Evolutionary conservation across 2,888 invertebrate genomes (phyloP), one percentile per base, ranked within the genome.

Genomic region (Aplocera efformata): DNA sequence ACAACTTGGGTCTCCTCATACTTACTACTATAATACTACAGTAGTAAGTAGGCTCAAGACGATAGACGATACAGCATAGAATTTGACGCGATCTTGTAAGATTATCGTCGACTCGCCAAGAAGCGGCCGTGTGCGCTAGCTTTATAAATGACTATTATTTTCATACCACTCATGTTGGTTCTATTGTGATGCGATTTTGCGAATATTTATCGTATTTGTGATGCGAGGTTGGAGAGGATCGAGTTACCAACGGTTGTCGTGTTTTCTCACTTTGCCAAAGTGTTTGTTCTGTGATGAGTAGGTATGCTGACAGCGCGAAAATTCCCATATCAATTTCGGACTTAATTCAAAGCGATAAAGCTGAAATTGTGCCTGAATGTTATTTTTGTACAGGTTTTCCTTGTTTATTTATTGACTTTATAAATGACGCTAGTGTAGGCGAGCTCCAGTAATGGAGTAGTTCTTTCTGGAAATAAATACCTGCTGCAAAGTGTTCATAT

Each of bases 191-290:
- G 11, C 10, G 32, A 32, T 13, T 32, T 25, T 13, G 25, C 25
- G 33, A 33, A 34, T 40, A 34, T 34, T 30, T 27, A 35, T 32
- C 21, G 31, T 40, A 29, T 13, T 28, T 22, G 24, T 13, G 41
- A 31, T 10, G 31, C 31, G 34, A 35, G 7, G 37, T 31, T 10
- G 20, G 5, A 17, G 13, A 17, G 5, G 32, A 32, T 40, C 34
- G 36, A 36, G 25, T 45, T 37, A 26, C 32, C 29, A 30, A 32
- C 32, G 32, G 40, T 36, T 28, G 22, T 35, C 10, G 13, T 39
- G 26, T 45, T 40, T 39, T 41, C 40, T 26, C 45, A 40, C 45
- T 40, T 43, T 30, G 10, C 40, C 25, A 29, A 13, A 36, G 32
- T 32, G 29, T 35, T 39, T 31, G 22, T 30, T 32, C 29, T n/a